A percentile compares a stretch with the other conserved stretches of the same genome.
Conservation (phyloP, 2,113 vertebrate genomes). For the Sorex fumeus region DNA sequence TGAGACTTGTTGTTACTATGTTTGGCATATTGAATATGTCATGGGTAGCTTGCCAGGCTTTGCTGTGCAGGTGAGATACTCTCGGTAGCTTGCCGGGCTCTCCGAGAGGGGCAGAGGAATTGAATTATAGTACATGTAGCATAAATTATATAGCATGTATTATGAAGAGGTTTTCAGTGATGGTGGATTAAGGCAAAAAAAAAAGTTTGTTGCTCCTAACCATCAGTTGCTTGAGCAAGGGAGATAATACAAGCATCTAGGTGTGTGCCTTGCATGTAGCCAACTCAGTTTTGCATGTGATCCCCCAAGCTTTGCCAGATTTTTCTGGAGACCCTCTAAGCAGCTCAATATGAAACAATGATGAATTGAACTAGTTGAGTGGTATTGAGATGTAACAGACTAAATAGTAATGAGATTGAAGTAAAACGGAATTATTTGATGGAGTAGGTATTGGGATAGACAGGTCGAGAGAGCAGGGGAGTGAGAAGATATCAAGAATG, state of each 20-base stretch:
- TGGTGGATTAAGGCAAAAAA: slow-evolving; percentile 1
- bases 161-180: slow-evolving; percentile 25
- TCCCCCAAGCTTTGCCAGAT: too few relatives aligned
- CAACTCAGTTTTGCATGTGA: too few relatives aligned
- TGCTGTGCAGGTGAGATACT: too few relatives aligned
- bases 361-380: background rate
- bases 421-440: background rate
- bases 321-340: too few relatives aligned
- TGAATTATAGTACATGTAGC: background rate
- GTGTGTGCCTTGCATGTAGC: too few relatives aligned
- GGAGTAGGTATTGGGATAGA: background rate
- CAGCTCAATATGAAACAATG: slow-evolving; percentile 32
- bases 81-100: too few relatives aligned
- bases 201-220: slow-evolving; percentile 10
- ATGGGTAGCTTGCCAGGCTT: too few relatives aligned
- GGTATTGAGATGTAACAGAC: background rate
- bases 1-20: too few relatives aligned
- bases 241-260: too few relatives aligned
- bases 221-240: background rate
- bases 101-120: too few relatives aligned
- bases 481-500: background rate
- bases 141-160: background rate
- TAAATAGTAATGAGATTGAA: background rate
- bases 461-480: background rate
- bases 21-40: too few relatives aligned